These are phyloP conservation scores for Silvanus unidentatus DNA, from an alignment of 2,888 invertebrate genomes.

Conservation along the genomic window DNA sequence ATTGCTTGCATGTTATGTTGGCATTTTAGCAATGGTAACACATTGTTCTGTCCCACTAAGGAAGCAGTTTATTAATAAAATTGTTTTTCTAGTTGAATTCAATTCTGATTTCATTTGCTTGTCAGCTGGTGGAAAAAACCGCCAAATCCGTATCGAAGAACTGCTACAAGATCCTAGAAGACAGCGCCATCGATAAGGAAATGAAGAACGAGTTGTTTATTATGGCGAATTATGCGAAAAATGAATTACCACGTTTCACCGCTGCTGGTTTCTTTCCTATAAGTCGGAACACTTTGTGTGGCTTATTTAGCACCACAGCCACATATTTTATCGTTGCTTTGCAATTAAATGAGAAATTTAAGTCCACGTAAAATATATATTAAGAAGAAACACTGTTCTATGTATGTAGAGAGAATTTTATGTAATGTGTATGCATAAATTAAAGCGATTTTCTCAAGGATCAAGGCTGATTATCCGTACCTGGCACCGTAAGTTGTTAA, in stretches of 20 bases:
- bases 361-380: not conserved
- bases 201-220: not conserved
- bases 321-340: slow-evolving; percentile 6
- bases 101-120: slow-evolving; percentile 3
- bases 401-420: too few species aligned
- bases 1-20: too few species aligned
- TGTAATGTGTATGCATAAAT: too few species aligned
- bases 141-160: not conserved
- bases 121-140: not conserved
- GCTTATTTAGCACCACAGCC: slow-evolving; percentile 1
- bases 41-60: too few species aligned
- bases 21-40: too few species aligned
- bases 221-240: slow-evolving; percentile 4
- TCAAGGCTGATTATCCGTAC: too few species aligned
- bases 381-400: too few species aligned
- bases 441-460: too few species aligned
- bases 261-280: slow-evolving; percentile 7
- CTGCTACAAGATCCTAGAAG: slow-evolving; percentile 1
- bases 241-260: not conserved
- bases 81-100: slow-evolving; percentile 1
- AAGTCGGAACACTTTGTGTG: not conserved
- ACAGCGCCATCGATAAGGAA: not conserved
- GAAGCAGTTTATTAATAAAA: not conserved
- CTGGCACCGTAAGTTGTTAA: too few species aligned
- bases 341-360: slow-evolving; percentile 4